Evolutionary conservation across 2,113 vertebrate genomes (phyloP).

Genomic region (Zosterops pallidus): DNA sequence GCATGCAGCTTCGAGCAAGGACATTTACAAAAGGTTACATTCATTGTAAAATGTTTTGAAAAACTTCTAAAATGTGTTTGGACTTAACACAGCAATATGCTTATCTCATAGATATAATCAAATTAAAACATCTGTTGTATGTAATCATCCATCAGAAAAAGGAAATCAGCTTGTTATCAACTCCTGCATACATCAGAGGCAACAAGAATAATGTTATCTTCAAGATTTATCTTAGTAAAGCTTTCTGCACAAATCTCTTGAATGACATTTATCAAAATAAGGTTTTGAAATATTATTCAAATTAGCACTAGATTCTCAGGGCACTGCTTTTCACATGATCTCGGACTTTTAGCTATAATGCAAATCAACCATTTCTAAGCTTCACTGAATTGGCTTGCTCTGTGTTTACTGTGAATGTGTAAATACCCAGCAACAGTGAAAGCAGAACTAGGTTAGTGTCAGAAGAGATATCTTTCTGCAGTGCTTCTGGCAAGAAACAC

Average conservation of each 20-base stretch:
- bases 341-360: background rate
- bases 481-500: background rate
- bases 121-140: slow-evolving; percentile 50
- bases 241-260: slow-evolving; percentile 25
- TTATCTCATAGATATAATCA: slow-evolving; percentile 63
- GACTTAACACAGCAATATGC: slow-evolving; percentile 25
- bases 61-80: slow-evolving; percentile 28
- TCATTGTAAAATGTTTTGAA: slow-evolving; percentile 28
- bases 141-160: slow-evolving; percentile 15
- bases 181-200: slow-evolving; percentile 28
- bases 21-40: slow-evolving; percentile 60
- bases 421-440: background rate
- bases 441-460: background rate
- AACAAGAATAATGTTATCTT: slow-evolving; percentile 42
- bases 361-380: background rate
- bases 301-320: background rate
- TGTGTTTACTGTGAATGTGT: background rate
- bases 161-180: slow-evolving; percentile 26
- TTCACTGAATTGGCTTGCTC: background rate
- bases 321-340: background rate
- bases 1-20: background rate
- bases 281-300: slow-evolving; percentile 5
- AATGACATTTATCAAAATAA: slow-evolving; percentile 42
- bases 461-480: background rate
- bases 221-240: slow-evolving; percentile 12